These are phyloP conservation scores for Cyphomyrus discorhynchus DNA, from an alignment of 2,113 vertebrate species.

Conservation along the genomic window DNA sequence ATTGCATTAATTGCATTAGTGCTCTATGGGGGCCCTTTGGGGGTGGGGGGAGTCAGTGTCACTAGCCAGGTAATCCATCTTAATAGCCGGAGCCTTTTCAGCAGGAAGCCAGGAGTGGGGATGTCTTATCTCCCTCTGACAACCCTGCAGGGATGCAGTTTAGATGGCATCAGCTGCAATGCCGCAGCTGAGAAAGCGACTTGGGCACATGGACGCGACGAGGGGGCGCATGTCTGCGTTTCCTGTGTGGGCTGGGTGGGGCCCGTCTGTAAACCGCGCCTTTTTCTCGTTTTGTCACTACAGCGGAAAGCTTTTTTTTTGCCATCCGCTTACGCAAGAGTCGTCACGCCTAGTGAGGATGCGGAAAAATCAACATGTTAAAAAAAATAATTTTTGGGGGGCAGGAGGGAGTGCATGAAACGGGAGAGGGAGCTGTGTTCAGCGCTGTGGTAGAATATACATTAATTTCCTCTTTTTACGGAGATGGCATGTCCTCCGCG, in stretches of 20 bases:
- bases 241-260: not conserved
- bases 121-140: slow-evolving; percentile 61
- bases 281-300: not conserved
- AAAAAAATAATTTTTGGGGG: not conserved
- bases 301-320: not conserved
- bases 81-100: slow-evolving; percentile 60
- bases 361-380: not conserved
- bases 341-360: not conserved
- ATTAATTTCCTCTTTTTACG: not conserved
- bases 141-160: slow-evolving; percentile 63
- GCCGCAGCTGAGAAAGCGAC: slow-evolving; percentile 70
- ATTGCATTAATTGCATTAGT: slow-evolving; percentile 66
- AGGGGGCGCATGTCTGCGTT: slow-evolving; percentile 38
- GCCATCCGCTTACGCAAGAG: not conserved
- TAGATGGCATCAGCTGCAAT: slow-evolving; percentile 76
- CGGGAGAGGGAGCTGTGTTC: not conserved
- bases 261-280: not conserved
- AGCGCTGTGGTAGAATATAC: not conserved
- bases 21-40: slow-evolving; percentile 46
- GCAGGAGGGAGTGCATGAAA: not conserved
- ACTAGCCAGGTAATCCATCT: slow-evolving; percentile 63
- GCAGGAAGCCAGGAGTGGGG: slow-evolving; percentile 39
- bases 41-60: slow-evolving; percentile 50
- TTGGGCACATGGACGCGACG: slow-evolving; percentile 52
- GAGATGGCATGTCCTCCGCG: not conserved